Evolutionary conservation across 2,797 vertebrate species (phyloP).

Genomic region (Pantherophis vulpinus): DNA sequence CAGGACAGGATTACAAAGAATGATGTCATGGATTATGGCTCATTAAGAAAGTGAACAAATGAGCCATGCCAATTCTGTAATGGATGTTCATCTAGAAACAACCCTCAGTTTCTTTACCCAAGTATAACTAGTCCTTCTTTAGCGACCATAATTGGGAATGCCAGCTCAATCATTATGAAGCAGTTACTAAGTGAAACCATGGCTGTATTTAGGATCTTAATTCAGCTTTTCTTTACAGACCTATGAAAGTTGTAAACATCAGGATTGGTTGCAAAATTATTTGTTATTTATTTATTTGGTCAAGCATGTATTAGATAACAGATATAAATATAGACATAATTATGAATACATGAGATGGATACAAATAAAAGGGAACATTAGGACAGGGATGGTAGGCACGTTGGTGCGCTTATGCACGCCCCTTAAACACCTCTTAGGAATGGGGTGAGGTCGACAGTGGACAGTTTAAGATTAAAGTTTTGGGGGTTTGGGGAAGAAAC

Average conservation of each 20-base stretch:
- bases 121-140: background rate
- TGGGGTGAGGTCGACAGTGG: no score
- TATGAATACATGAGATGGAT: no score
- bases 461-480: no score
- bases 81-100: background rate
- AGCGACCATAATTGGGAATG: background rate
- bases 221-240: background rate
- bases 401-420: no score
- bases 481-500: no score
- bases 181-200: background rate
- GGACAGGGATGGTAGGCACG: no score
- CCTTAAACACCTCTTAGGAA: no score
- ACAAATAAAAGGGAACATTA: no score
- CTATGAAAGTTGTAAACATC: background rate
- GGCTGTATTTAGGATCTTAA: background rate
- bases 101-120: background rate
- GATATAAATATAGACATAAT: no score
- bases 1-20: background rate
- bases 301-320: no score
- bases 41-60: background rate
- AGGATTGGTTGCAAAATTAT: background rate
- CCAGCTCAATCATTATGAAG: background rate
- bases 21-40: background rate
- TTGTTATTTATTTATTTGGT: no score
- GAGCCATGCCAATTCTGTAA: background rate